A percentile compares a stretch with the other conserved stretches of the same genome.
These are phyloP conservation scores for Vicugna pacos DNA, from an alignment of 2,113 vertebrate genomes.

Conservation along the genomic window DNA sequence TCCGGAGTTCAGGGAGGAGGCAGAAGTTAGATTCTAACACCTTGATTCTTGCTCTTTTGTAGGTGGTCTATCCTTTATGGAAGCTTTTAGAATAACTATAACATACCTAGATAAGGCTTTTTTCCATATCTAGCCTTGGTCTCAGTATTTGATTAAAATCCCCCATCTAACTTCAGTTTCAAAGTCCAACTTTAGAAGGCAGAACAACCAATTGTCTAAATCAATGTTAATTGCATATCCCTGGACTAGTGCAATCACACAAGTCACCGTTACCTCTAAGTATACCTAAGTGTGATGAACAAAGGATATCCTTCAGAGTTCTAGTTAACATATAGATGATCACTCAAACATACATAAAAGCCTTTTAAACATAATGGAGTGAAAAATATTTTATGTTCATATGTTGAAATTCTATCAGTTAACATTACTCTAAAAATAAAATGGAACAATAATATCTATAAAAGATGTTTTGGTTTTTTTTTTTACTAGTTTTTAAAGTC, in stretches of 20 bases:
- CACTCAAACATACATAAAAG: not conserved
- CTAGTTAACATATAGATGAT: not conserved
- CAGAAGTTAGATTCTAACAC: not conserved
- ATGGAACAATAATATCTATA: not conserved
- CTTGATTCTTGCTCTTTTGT: not conserved
- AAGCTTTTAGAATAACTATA: not conserved
- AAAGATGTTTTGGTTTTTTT: not conserved
- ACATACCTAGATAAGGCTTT: not conserved
- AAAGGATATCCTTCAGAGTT: not conserved
- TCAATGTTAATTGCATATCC: not conserved
- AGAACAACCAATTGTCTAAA: not conserved
- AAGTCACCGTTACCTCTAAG: not conserved
- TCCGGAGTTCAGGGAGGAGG: not conserved
- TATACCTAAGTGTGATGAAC: not conserved
- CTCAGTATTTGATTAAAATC: not conserved
- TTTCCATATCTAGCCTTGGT: not conserved
- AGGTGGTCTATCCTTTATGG: not conserved
- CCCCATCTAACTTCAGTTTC: not conserved
- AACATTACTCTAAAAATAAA: not conserved
- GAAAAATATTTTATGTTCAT: not conserved
- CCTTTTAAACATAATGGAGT: not conserved
- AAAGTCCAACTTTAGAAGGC: not conserved
- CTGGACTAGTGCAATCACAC: not conserved
- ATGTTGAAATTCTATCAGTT: not conserved
- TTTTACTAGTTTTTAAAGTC: not conserved